These are phyloP conservation scores for Cardiocondyla obscurior DNA, from an alignment of 1,140 invertebrate species.

Conservation along the genomic window DNA sequence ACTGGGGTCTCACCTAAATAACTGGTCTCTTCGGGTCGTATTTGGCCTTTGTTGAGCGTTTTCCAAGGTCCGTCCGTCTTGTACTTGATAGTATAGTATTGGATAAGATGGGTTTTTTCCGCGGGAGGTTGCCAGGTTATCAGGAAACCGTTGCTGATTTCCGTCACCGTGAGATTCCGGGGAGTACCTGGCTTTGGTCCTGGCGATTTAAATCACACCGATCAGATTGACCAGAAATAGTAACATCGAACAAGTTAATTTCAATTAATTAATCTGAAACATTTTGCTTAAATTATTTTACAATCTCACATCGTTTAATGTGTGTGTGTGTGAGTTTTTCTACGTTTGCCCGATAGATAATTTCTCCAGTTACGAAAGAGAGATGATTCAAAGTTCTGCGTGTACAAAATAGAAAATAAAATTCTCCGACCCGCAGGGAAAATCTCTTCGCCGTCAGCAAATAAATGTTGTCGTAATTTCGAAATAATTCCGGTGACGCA, in stretches of 20 bases:
- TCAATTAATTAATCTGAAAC: neutral
- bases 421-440: neutral
- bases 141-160: constrained; percentile 93
- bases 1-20: constrained; percentile 88
- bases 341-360: neutral
- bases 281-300: neutral
- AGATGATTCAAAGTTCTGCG: neutral
- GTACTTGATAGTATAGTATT: constrained; percentile 96
- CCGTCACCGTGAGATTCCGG: constrained; percentile 93
- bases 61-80: constrained; percentile 94
- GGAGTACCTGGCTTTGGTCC: constrained; percentile 95
- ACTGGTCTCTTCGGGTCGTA: constrained; percentile 93
- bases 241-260: neutral
- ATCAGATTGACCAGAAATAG: neutral
- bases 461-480: constrained; percentile 52
- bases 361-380: neutral
- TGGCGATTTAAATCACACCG: constrained; percentile 77
- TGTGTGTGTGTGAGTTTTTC: no score
- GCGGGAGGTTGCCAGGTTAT: constrained; percentile 94
- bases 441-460: constrained; percentile 16
- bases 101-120: constrained; percentile 90
- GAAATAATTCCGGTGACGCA: constrained; percentile 45
- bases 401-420: neutral
- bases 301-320: neutral
- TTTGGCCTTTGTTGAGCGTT: constrained; percentile 93